phyloP scores from a whole-genome alignment of 2,888 invertebrate genomes.

The Chloroclystis v-ata region DNA sequence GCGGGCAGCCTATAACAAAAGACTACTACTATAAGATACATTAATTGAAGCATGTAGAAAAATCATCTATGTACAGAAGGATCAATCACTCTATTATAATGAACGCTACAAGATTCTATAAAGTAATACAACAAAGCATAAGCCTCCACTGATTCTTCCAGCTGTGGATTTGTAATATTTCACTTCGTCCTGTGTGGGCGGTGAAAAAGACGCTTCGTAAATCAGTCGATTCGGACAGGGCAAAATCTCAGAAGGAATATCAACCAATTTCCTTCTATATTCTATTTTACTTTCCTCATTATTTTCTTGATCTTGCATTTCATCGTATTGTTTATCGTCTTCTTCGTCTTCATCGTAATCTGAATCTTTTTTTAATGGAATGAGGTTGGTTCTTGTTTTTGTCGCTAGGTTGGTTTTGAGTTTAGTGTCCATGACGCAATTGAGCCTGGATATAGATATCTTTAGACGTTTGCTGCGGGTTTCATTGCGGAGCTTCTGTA shows the following conservation, averaged over 20 bases:
- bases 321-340: slow-evolving; percentile 60
- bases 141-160: slow-evolving; percentile 28
- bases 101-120: slow-evolving; percentile 44
- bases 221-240: slow-evolving; percentile 62
- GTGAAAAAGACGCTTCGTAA: slow-evolving; percentile 59
- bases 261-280: slow-evolving; percentile 55
- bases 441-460: slow-evolving; percentile 81
- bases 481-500: slow-evolving; percentile 84
- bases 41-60: neutral
- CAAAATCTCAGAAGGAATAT: slow-evolving; percentile 59
- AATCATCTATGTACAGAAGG: neutral
- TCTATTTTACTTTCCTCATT: slow-evolving; percentile 51
- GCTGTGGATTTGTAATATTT: slow-evolving; percentile 63
- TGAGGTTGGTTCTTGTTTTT: slow-evolving; percentile 35
- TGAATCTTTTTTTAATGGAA: slow-evolving; percentile 40
- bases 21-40: no score
- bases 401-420: slow-evolving; percentile 42
- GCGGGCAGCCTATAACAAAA: no score
- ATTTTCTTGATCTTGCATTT: slow-evolving; percentile 66
- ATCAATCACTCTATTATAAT: slow-evolving; percentile 16
- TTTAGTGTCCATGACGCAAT: slow-evolving; percentile 80
- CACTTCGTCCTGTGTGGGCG: slow-evolving; percentile 70
- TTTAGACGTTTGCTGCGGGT: slow-evolving; percentile 84
- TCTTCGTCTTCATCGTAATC: slow-evolving; percentile 58
- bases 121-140: slow-evolving; percentile 33